Conservation (phyloP, 2,797 vertebrate genomes). For the Enteromius trimaculatus region DNA sequence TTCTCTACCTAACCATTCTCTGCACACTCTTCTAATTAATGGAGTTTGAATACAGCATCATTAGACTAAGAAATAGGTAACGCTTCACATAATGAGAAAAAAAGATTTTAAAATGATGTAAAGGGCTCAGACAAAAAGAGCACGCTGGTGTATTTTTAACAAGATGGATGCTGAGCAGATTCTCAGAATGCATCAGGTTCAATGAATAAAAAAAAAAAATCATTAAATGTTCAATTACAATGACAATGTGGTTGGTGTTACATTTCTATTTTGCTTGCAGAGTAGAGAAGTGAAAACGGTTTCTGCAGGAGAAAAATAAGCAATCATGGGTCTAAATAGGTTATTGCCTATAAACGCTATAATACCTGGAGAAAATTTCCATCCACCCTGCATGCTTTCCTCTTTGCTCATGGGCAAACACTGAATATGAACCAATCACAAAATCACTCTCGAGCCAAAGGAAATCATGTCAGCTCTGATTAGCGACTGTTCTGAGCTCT, state of each 20-base stretch:
- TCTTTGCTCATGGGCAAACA: constrained; percentile 22
- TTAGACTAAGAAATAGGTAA: constrained; percentile 48
- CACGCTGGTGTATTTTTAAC: constrained; percentile 46
- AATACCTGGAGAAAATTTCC: constrained; percentile 12
- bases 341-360: background rate
- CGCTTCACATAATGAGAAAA: constrained; percentile 35
- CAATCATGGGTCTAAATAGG: constrained; percentile 9
- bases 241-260: constrained; percentile 7
- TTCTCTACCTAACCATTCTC: constrained; percentile 31
- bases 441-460: background rate
- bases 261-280: background rate
- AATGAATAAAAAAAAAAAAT: constrained; percentile 22
- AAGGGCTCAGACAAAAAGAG: constrained; percentile 33
- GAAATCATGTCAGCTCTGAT: background rate
- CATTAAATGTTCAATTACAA: constrained; percentile 31
- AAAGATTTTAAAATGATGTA: constrained; percentile 40
- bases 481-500: background rate
- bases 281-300: background rate
- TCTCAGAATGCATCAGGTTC: background rate
- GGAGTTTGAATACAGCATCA: constrained; percentile 49
- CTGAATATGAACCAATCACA: constrained; percentile 5
- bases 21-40: constrained; percentile 34
- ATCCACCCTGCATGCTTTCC: background rate
- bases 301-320: constrained; percentile 6
- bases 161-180: constrained; percentile 45